phyloP scores from a whole-genome alignment of 1,140 invertebrate species.

The Eumaeus atala region DNA sequence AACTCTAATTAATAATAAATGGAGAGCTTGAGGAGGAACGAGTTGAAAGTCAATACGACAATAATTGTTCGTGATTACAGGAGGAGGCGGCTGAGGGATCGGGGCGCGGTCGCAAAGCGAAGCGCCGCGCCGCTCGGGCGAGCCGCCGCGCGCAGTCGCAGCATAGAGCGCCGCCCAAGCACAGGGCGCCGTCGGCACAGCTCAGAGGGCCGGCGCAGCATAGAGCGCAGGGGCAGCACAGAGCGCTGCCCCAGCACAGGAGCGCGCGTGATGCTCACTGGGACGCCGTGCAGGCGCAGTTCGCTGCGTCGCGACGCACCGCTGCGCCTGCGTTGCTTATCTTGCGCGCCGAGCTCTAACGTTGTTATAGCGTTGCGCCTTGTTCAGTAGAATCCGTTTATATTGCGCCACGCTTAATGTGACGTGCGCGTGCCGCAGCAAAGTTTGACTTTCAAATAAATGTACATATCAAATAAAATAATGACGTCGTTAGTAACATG shows the following conservation, averaged over 20 bases:
- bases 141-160: slow-evolving; percentile 15
- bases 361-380: neutral
- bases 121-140: slow-evolving; percentile 15
- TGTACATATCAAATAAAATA: no score
- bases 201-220: slow-evolving; percentile 11
- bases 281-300: slow-evolving; percentile 52
- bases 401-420: no score
- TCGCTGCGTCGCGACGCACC: slow-evolving; percentile 27
- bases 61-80: slow-evolving; percentile 15
- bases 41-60: neutral
- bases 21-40: no score
- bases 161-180: neutral
- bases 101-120: slow-evolving; percentile 8
- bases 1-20: no score
- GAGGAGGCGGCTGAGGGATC: slow-evolving; percentile 22
- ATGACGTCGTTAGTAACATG: no score
- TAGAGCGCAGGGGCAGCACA: slow-evolving; percentile 6
- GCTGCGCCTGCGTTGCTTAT: slow-evolving; percentile 35
- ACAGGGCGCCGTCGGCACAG: slow-evolving; percentile 13
- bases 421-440: no score
- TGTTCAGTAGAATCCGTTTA: neutral
- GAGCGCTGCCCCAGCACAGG: slow-evolving; percentile 6
- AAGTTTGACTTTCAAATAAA: no score
- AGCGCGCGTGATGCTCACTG: slow-evolving; percentile 35
- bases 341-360: slow-evolving; percentile 41